A percentile compares a stretch with the other conserved stretches of the same genome.
phyloP scores from a whole-genome alignment of 2,888 invertebrate genomes.

The Drepana falcataria region DNA sequence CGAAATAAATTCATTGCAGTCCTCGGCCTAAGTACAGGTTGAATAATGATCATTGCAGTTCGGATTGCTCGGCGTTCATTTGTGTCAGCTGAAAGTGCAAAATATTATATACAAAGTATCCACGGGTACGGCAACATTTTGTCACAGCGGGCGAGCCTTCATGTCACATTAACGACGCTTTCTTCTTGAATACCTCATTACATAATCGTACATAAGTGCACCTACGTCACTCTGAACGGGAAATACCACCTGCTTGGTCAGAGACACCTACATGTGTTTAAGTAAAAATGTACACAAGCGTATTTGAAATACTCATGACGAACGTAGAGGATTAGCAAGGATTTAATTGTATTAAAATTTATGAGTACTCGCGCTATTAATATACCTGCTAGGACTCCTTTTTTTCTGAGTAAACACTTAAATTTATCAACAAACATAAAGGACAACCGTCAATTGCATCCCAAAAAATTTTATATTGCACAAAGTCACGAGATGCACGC shows the following conservation, averaged over 20 bases:
- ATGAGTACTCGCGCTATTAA: too few relatives aligned
- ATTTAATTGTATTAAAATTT: too few relatives aligned
- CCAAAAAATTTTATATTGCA: not conserved
- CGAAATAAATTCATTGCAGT: not conserved
- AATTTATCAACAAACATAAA: too few relatives aligned
- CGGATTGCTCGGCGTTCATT: not conserved
- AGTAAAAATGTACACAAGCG: not conserved
- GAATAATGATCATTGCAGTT: not conserved
- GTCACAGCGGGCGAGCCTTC: conserved; percentile 6
- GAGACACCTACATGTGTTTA: conserved; percentile 1
- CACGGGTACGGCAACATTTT: conserved; percentile 1
- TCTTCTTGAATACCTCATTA: conserved; percentile 20
- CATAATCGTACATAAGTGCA: conserved; percentile 10
- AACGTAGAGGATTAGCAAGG: too few relatives aligned
- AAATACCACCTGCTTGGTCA: conserved; percentile 10
- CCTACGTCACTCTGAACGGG: conserved; percentile 14
- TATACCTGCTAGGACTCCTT: too few relatives aligned
- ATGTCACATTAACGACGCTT: conserved; percentile 14
- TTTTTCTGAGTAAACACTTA: too few relatives aligned
- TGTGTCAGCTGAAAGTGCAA: not conserved
- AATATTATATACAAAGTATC: not conserved
- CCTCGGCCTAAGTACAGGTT: not conserved
- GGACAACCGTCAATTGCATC: too few relatives aligned
- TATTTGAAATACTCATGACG: not conserved
- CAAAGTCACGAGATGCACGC: not conserved